Conservation (phyloP, 2,113 vertebrate species). For the Chelonoidis abingdonii region DNA sequence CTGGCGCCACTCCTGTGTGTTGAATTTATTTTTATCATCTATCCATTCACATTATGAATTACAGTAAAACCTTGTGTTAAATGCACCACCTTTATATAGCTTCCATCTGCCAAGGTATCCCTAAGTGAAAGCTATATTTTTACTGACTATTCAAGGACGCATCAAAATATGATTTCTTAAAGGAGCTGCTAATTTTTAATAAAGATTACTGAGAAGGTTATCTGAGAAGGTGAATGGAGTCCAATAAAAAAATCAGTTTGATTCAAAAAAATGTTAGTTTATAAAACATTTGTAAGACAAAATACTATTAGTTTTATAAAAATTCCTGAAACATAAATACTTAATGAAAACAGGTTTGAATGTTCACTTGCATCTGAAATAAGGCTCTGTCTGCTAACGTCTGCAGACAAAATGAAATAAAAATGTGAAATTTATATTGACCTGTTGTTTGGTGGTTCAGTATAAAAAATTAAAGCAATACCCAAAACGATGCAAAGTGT, state of each 20-base stretch:
- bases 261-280: background rate
- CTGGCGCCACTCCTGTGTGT: too few relatives aligned
- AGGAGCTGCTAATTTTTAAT: background rate
- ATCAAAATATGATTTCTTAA: background rate
- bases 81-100: too few relatives aligned
- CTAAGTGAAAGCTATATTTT: background rate
- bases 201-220: background rate
- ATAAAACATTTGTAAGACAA: background rate
- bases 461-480: background rate
- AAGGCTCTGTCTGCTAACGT: background rate
- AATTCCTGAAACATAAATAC: background rate
- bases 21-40: background rate
- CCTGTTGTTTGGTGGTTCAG: background rate
- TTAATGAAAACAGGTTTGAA: background rate
- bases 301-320: background rate
- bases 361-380: background rate
- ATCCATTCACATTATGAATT: background rate
- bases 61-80: too few relatives aligned
- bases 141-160: background rate
- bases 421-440: background rate
- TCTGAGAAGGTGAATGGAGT: background rate
- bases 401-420: background rate
- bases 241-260: background rate
- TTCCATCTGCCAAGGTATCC: too few relatives aligned
- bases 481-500: background rate